phyloP scores from a whole-genome alignment of 2,888 invertebrate genomes.

The Volucella inanis region DNA sequence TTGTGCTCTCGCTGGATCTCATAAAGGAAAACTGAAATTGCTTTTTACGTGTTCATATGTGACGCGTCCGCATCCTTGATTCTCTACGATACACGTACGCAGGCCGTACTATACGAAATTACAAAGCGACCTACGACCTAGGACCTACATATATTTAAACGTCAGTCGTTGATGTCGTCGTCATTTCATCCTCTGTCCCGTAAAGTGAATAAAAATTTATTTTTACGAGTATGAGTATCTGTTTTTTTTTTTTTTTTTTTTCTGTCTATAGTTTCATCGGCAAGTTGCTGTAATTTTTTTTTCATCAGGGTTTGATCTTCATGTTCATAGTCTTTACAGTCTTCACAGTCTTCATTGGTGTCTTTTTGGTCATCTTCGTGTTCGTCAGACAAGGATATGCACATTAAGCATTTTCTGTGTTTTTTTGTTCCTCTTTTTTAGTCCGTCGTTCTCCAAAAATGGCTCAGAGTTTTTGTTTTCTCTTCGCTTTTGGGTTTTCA shows the following conservation, averaged over 20 bases:
- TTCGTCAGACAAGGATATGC: constrained; percentile 48
- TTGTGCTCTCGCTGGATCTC: constrained; percentile 2
- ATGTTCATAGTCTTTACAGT: constrained; percentile 5
- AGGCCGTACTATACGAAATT: not conserved
- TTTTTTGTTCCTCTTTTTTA: constrained; percentile 4
- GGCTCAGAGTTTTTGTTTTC: not conserved
- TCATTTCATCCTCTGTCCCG: constrained; percentile 23
- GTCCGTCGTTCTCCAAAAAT: not conserved
- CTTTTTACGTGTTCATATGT: constrained; percentile 2
- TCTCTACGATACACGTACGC: not conserved
- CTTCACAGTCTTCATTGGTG: constrained; percentile 28
- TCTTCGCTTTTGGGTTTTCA: not conserved
- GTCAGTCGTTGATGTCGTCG: not conserved
- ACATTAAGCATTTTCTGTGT: constrained; percentile 43
- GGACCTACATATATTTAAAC: constrained; percentile 5
- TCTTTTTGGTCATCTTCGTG: constrained; percentile 16
- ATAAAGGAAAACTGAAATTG: constrained; percentile 18
- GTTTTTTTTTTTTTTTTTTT: constrained; percentile 4
- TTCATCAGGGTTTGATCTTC: not conserved
- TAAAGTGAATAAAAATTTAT: constrained; percentile 51
- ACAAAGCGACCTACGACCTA: too few species aligned
- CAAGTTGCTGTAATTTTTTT: constrained; percentile 26
- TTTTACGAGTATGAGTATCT: constrained; percentile 9
- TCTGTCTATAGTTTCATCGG: not conserved
- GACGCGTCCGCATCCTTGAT: not conserved